phyloP scores from a whole-genome alignment of 1,140 invertebrate genomes.

The Ips typographus region DNA sequence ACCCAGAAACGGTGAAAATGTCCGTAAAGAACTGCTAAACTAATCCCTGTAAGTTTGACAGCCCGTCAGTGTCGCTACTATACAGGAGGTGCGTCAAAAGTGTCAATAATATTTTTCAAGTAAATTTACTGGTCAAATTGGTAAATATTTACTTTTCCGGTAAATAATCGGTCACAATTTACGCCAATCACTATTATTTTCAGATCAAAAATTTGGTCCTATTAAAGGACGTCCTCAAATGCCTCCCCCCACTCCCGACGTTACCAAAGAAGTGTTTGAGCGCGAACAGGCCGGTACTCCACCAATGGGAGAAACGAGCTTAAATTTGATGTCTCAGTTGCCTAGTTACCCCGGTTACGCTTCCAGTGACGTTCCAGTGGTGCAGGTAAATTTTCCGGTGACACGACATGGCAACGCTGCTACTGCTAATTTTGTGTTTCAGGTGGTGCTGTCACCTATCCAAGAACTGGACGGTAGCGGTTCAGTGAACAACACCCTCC shows the following conservation, averaged over 20 bases:
- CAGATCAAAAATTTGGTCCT: slow-evolving; percentile 50
- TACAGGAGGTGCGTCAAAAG: too few relatives aligned
- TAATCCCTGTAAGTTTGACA: too few relatives aligned
- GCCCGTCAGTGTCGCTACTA: too few relatives aligned
- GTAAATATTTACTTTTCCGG: too few relatives aligned
- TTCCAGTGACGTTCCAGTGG: slow-evolving; percentile 62
- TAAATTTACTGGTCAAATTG: too few relatives aligned
- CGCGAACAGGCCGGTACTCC: slow-evolving; percentile 59
- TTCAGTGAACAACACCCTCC: slow-evolving; percentile 68
- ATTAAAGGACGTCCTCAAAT: slow-evolving; percentile 76
- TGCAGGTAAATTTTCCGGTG: slow-evolving; percentile 53
- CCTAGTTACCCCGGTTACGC: slow-evolving; percentile 57
- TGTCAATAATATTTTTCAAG: too few relatives aligned
- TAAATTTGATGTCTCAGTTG: slow-evolving; percentile 63
- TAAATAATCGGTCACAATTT: not conserved
- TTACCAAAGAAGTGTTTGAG: slow-evolving; percentile 73
- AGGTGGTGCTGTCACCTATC: slow-evolving; percentile 77
- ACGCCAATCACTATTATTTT: slow-evolving; percentile 11
- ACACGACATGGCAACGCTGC: not conserved
- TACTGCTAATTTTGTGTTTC: slow-evolving; percentile 59
- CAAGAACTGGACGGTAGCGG: slow-evolving; percentile 68
- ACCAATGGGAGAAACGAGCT: slow-evolving; percentile 47
- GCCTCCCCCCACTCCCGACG: slow-evolving; percentile 72
- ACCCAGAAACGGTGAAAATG: too few relatives aligned
- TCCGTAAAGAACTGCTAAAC: too few relatives aligned